These are phyloP conservation scores for Cnemophilus loriae DNA, from an alignment of 2,113 vertebrate species.

Conservation along the genomic window DNA sequence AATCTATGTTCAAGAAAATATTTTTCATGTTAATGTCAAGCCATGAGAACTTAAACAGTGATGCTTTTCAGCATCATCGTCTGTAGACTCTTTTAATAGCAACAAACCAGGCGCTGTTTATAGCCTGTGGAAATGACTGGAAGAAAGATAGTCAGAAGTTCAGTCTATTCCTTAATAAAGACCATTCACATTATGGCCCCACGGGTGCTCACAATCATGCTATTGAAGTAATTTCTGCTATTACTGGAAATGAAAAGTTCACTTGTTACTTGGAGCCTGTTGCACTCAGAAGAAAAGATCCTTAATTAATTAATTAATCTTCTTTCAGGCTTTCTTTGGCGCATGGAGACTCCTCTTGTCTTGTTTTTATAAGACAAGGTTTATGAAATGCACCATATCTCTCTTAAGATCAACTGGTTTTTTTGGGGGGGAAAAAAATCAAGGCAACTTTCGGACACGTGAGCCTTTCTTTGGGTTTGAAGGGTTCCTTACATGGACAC, in stretches of 20 bases:
- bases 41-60: slow-evolving; percentile 30
- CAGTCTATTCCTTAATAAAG: slow-evolving; percentile 58
- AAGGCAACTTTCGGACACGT: not conserved
- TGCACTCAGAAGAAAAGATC: slow-evolving; percentile 41
- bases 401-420: not conserved
- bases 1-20: slow-evolving; percentile 5
- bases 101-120: slow-evolving; percentile 58
- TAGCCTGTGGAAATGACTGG: slow-evolving; percentile 58
- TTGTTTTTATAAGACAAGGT: not conserved
- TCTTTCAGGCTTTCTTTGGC: not conserved
- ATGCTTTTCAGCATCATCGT: slow-evolving; percentile 33
- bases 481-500: not conserved
- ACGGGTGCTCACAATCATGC: slow-evolving; percentile 60
- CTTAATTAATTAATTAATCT: slow-evolving; percentile 64
- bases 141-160: slow-evolving; percentile 60
- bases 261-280: slow-evolving; percentile 59
- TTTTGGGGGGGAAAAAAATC: not conserved
- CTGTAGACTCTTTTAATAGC: slow-evolving; percentile 47
- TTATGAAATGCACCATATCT: not conserved
- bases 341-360: not conserved
- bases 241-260: slow-evolving; percentile 67
- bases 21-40: slow-evolving; percentile 37
- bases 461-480: not conserved
- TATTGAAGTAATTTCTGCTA: slow-evolving; percentile 61
- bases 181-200: slow-evolving; percentile 52